Evolutionary conservation across 2,888 invertebrate species (phyloP).

Genomic region (Plagiodera versicolora): DNA sequence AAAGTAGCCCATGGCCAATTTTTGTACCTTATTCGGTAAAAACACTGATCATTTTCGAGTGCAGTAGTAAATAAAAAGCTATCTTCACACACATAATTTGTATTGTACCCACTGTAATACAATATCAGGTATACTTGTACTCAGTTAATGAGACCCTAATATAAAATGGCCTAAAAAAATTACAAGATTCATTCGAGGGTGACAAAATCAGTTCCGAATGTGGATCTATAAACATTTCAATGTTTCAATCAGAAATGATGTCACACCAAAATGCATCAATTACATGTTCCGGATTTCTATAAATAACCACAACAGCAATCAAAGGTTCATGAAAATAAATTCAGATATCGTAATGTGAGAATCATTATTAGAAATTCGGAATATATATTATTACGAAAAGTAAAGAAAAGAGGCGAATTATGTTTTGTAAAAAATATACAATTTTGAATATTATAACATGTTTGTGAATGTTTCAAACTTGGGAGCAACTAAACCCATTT

Average conservation of each 20-base stretch:
- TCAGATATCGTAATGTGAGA: too few species aligned
- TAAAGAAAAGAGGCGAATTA: background rate
- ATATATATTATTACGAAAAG: background rate
- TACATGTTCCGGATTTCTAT: background rate
- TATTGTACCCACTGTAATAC: conserved; percentile 26
- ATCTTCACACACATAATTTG: conserved; percentile 31
- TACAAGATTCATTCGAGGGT: background rate
- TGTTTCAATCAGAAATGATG: background rate
- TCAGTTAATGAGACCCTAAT: conserved; percentile 26
- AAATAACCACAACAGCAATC: too few species aligned
- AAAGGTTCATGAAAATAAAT: too few species aligned
- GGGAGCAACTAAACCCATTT: too few species aligned
- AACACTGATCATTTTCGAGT: background rate
- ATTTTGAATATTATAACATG: background rate
- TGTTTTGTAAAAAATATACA: background rate
- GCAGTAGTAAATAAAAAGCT: conserved; percentile 14
- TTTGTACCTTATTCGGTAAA: background rate
- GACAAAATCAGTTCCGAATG: background rate
- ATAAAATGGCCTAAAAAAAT: conserved; percentile 23
- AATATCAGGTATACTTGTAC: conserved; percentile 14
- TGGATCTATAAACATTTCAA: background rate
- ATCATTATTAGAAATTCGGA: too few species aligned
- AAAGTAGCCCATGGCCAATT: too few species aligned
- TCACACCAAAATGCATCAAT: background rate
- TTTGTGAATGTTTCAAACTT: conserved; percentile 9